A percentile compares a stretch with the other conserved stretches of the same genome.
Conservation (phyloP, 2,888 invertebrate species). For the Macaria liturata region DNA sequence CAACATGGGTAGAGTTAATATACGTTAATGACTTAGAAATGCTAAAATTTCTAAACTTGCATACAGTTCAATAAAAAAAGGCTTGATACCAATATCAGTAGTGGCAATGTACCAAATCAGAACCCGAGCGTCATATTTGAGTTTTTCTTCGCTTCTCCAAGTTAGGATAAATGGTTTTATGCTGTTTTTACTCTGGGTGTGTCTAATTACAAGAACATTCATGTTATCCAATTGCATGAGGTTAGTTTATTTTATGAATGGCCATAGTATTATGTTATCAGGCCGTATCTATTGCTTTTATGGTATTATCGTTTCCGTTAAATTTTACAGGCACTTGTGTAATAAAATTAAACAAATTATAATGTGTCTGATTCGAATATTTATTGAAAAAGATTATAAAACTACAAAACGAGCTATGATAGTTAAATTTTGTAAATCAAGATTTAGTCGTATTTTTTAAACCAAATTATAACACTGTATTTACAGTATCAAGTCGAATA, state of each 20-base stretch:
- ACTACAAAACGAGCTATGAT: too few species aligned
- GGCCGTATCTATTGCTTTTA: slow-evolving; percentile 19
- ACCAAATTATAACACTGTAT: too few species aligned
- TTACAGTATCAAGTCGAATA: too few species aligned
- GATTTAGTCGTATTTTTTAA: too few species aligned
- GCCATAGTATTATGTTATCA: slow-evolving; percentile 21
- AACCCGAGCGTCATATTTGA: slow-evolving; percentile 3
- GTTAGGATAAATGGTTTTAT: slow-evolving; percentile 20
- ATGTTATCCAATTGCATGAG: neutral
- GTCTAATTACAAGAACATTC: slow-evolving; percentile 21
- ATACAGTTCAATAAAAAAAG: neutral
- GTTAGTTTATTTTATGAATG: slow-evolving; percentile 20
- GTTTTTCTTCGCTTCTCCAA: slow-evolving; percentile 18
- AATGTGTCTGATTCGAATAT: too few species aligned
- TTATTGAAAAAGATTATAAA: too few species aligned
- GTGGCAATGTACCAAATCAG: slow-evolving; percentile 1
- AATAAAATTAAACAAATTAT: too few species aligned
- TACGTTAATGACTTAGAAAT: slow-evolving; percentile 1
- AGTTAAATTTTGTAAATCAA: too few species aligned
- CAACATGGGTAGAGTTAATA: neutral
- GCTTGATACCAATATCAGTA: neutral
- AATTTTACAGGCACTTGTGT: neutral
- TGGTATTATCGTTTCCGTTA: slow-evolving; percentile 17
- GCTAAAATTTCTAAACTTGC: slow-evolving; percentile 5
- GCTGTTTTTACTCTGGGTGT: slow-evolving; percentile 20